Percentiles rank a stretch among this genome's conserved stretches.
These are phyloP conservation scores for Colius striatus DNA, from an alignment of 2,113 vertebrate species.

Conservation along the genomic window DNA sequence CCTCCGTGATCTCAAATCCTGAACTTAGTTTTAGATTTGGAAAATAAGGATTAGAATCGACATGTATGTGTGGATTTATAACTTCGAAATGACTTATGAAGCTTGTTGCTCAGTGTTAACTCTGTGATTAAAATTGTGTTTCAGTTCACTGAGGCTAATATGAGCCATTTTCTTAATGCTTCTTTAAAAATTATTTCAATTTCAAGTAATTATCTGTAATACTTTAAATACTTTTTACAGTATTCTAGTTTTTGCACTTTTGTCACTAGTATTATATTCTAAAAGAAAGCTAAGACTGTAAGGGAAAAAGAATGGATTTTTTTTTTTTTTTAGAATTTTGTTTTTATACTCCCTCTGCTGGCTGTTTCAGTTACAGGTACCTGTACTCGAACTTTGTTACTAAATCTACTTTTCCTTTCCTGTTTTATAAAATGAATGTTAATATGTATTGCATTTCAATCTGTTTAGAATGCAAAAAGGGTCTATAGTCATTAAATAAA, in stretches of 20 bases:
- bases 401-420: neutral
- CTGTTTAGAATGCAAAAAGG: neutral
- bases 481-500: neutral
- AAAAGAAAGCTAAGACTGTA: neutral
- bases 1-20: neutral
- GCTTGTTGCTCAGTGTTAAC: neutral
- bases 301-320: neutral
- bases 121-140: neutral
- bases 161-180: neutral
- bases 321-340: neutral
- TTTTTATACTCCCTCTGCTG: conserved; percentile 72
- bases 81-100: neutral
- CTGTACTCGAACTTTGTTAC: neutral
- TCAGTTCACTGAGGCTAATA: neutral
- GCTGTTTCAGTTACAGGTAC: conserved; percentile 32
- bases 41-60: neutral
- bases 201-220: neutral
- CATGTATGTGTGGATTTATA: neutral
- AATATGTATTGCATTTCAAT: neutral
- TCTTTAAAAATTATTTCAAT: neutral
- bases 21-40: neutral
- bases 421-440: neutral
- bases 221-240: neutral
- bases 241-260: neutral
- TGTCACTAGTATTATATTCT: neutral